phyloP scores from a whole-genome alignment of 2,113 vertebrate genomes.

The Malurus cyaneus region DNA sequence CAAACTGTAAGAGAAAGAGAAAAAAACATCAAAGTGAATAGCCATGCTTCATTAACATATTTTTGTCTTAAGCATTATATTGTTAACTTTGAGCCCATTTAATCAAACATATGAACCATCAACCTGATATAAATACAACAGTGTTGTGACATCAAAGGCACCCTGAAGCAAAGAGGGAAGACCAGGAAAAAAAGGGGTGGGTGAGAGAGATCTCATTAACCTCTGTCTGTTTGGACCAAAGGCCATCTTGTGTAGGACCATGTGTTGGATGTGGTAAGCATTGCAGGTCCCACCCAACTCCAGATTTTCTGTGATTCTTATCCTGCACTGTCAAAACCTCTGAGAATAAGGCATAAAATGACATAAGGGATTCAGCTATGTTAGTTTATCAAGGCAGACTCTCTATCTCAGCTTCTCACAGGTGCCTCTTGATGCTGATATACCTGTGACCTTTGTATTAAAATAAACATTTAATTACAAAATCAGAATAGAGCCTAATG shows the following conservation, averaged over 20 bases:
- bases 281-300: not conserved
- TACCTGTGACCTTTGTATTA: not conserved
- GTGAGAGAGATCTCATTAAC: not conserved
- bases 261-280: fast-evolving
- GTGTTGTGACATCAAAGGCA: not conserved
- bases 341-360: not conserved
- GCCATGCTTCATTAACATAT: not conserved
- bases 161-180: not conserved
- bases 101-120: not conserved
- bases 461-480: not conserved
- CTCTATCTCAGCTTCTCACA: not conserved
- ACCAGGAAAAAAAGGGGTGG: not conserved
- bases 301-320: not conserved
- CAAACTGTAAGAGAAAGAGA: constrained; percentile 54
- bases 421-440: not conserved
- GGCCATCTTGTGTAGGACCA: not conserved
- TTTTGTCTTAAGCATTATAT: not conserved
- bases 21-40: not conserved
- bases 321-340: not conserved
- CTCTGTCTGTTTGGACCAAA: not conserved
- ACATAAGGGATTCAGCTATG: not conserved
- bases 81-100: not conserved
- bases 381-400: not conserved
- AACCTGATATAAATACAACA: not conserved
- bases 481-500: not conserved